Evolutionary conservation across 2,113 vertebrate genomes (phyloP), one percentile per base, ranked within the genome.

Genomic region (Dermatemys mawii): DNA sequence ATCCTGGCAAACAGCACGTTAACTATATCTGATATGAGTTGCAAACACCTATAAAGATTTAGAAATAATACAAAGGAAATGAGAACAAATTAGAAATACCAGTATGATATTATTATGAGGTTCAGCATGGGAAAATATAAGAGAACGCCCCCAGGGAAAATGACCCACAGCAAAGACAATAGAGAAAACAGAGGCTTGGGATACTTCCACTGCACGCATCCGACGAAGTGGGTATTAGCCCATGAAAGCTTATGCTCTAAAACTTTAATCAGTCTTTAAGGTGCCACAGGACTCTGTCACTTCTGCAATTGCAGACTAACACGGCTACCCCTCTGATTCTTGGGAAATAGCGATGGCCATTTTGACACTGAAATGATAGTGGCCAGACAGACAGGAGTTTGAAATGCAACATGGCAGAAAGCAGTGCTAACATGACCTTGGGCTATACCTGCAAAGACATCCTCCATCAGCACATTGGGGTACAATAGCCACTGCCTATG

Each of bases 101-200:
- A 86, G 86, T 91, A 97, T 93, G 93, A 95, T 93, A 90, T 76
- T 95, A 80, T 21, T 80, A 86, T 7, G 81, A 92, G 86, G 38
- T 76, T 92, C 55, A 87, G 73, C n/a, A 89, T 75, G 79, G 70
- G 78, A 90, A 94, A 97, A 95, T 80, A 95, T 48, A 86, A 93
- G 63, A 86, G 49, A 93, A 89, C 55, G 92, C 41, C 87, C 87
- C 88, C 13, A 91, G 60, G 60, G 79, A 67, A 94, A 96, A 91
- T 83, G 73, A 94, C 90, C 93, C 75, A 76, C 21, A 87, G 78
- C 80, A 90, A 27, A 81, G 84, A 55, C 76, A 93, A 78, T 93
- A 94, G 87, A 80, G 41, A 51, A 96, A 88, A 27, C 60, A 94
- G 87, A 96, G 94, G 92, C 95, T 80, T 96, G 86, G 91, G 86